phyloP scores from a whole-genome alignment of 2,888 invertebrate genomes.

The Idaea straminata region DNA sequence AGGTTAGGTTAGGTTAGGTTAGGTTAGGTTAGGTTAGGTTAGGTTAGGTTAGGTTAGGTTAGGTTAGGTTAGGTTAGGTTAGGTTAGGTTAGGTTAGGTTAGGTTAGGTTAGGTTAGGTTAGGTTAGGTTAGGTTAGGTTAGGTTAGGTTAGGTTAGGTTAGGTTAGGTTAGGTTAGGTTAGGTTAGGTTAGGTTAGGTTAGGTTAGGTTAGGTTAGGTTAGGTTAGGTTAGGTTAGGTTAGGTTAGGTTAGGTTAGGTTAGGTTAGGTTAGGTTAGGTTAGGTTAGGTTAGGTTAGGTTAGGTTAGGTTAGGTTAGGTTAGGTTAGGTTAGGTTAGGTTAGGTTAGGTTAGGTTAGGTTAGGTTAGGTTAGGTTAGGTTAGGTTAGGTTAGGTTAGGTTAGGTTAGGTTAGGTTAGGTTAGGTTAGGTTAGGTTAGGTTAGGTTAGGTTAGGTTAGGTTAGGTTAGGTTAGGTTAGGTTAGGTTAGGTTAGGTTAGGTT shows the following conservation, averaged over 20 bases:
- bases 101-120: slow-evolving; percentile 1
- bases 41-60: slow-evolving; percentile 1
- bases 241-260: slow-evolving; percentile 1
- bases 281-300: slow-evolving; percentile 1
- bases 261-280: slow-evolving; percentile 1
- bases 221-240: slow-evolving; percentile 1
- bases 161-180: slow-evolving; percentile 1
- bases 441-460: slow-evolving; percentile 1
- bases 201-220: slow-evolving; percentile 1
- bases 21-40: slow-evolving; percentile 1
- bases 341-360: slow-evolving; percentile 1
- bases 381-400: slow-evolving; percentile 1
- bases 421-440: slow-evolving; percentile 1
- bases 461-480: slow-evolving; percentile 1
- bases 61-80: slow-evolving; percentile 1
- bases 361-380: slow-evolving; percentile 1
- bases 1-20: slow-evolving; percentile 1
- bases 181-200: slow-evolving; percentile 1
- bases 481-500: slow-evolving; percentile 9
- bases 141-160: slow-evolving; percentile 1
- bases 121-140: slow-evolving; percentile 1
- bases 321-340: slow-evolving; percentile 1
- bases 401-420: slow-evolving; percentile 1
- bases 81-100: slow-evolving; percentile 1
- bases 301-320: slow-evolving; percentile 1